These are phyloP conservation scores for Drosophila sp. DNA, from an alignment of 1,140 invertebrate genomes.

Conservation along the genomic window DNA sequence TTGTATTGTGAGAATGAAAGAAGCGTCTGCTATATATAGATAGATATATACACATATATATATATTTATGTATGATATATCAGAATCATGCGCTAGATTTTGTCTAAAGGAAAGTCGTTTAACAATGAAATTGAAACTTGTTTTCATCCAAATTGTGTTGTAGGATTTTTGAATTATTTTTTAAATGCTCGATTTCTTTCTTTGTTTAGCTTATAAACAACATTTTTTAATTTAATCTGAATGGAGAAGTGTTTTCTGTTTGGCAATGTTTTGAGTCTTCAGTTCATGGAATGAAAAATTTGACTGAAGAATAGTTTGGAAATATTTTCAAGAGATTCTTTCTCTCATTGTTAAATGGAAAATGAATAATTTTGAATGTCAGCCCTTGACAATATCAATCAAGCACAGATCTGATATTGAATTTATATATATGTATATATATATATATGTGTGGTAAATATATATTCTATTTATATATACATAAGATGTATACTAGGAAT, in stretches of 20 bases:
- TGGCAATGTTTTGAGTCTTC: not conserved
- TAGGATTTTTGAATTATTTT: not conserved
- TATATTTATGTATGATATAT: slow-evolving; percentile 45
- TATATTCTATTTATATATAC: slow-evolving; percentile 34
- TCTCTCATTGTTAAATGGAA: no score
- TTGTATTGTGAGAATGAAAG: slow-evolving; percentile 65
- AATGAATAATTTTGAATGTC: no score
- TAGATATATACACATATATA: slow-evolving; percentile 21
- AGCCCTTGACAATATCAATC: no score
- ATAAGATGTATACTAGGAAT: slow-evolving; percentile 45
- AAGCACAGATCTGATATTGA: slow-evolving; percentile 46
- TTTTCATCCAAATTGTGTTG: no score
- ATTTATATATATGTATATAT: slow-evolving; percentile 35
- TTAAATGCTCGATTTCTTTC: not conserved
- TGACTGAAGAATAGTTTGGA: not conserved
- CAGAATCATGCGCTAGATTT: not conserved
- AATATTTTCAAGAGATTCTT: no score
- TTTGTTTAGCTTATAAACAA: no score
- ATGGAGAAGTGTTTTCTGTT: not conserved
- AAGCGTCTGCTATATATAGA: slow-evolving; percentile 56
- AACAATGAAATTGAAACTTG: no score
- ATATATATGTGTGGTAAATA: slow-evolving; percentile 14
- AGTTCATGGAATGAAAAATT: not conserved
- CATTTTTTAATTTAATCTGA: no score
- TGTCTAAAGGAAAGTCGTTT: not conserved